These are phyloP conservation scores for Myrmecophaga tridactyla DNA, from an alignment of 2,113 vertebrate species.

Conservation along the genomic window DNA sequence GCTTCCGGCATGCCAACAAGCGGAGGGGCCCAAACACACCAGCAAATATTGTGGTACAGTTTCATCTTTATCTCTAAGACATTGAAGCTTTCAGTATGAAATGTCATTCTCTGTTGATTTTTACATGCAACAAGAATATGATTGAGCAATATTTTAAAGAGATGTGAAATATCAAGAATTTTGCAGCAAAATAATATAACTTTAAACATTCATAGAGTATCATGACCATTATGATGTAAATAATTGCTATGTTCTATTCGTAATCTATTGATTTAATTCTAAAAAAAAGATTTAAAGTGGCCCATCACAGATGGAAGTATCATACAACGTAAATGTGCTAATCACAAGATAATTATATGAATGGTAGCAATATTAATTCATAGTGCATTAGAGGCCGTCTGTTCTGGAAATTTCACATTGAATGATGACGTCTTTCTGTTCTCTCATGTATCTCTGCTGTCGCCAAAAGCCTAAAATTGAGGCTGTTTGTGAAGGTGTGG, in stretches of 20 bases:
- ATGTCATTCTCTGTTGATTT: not conserved
- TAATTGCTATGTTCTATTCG: not conserved
- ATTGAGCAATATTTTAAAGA: not conserved
- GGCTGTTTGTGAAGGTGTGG: not conserved
- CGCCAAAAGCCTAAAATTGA: not conserved
- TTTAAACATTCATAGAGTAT: slow-evolving; percentile 25
- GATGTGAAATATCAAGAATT: not conserved
- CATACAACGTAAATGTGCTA: slow-evolving; percentile 50
- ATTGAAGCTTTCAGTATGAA: not conserved
- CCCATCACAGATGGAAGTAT: not conserved
- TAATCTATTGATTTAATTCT: slow-evolving; percentile 17
- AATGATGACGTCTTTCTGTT: not conserved
- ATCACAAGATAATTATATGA: slow-evolving; percentile 39
- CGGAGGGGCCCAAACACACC: not conserved
- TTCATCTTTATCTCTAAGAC: not conserved
- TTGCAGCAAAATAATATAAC: not conserved
- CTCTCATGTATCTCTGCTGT: not conserved
- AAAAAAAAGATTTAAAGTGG: slow-evolving; percentile 30
- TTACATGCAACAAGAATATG: not conserved
- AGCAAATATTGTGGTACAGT: not conserved
- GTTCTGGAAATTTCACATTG: not conserved
- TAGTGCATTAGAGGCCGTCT: not conserved
- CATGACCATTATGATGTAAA: not conserved
- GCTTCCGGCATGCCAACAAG: not conserved
- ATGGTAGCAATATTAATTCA: slow-evolving; percentile 35